A percentile compares a stretch with the other conserved stretches of the same genome.
phyloP scores from a whole-genome alignment of 2,797 vertebrate species.

The Lutjanus campechanus region DNA sequence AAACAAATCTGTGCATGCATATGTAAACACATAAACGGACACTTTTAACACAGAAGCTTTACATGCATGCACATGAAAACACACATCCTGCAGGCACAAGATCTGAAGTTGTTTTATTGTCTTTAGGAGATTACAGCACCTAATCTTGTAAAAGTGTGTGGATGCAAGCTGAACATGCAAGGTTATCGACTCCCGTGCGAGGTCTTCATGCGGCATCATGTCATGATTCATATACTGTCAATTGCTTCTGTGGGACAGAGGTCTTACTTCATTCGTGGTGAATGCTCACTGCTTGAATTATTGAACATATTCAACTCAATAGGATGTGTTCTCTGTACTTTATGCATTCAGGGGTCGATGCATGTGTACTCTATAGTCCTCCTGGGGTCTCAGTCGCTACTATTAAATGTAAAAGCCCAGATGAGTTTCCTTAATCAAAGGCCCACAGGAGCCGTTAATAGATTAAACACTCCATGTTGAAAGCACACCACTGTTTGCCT shows the following conservation, averaged over 20 bases:
- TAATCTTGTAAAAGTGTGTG: constrained; percentile 9
- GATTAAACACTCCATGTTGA: constrained; percentile 74
- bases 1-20: constrained; percentile 20
- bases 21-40: constrained; percentile 22
- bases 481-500: constrained; percentile 59
- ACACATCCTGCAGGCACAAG: not conserved
- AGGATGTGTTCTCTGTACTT: constrained; percentile 32
- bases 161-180: constrained; percentile 17
- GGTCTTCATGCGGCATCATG: constrained; percentile 20
- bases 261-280: constrained; percentile 37
- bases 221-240: constrained; percentile 18
- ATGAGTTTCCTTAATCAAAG: constrained; percentile 70
- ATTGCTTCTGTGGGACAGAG: constrained; percentile 22
- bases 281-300: constrained; percentile 45
- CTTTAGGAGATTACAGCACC: not conserved
- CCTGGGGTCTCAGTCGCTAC: constrained; percentile 39
- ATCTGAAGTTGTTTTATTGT: not conserved
- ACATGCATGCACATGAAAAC: not conserved
- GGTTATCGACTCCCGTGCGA: constrained; percentile 8
- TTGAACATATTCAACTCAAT: constrained; percentile 49
- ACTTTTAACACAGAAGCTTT: not conserved
- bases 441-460: constrained; percentile 76
- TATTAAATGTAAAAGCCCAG: constrained; percentile 59
- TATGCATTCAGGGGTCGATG: constrained; percentile 31
- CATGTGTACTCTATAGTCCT: constrained; percentile 39